Percentiles rank a stretch among this genome's conserved stretches.
Evolutionary conservation across 2,888 invertebrate genomes (phyloP).

Genomic region (Tuberolachnus salignus): DNA sequence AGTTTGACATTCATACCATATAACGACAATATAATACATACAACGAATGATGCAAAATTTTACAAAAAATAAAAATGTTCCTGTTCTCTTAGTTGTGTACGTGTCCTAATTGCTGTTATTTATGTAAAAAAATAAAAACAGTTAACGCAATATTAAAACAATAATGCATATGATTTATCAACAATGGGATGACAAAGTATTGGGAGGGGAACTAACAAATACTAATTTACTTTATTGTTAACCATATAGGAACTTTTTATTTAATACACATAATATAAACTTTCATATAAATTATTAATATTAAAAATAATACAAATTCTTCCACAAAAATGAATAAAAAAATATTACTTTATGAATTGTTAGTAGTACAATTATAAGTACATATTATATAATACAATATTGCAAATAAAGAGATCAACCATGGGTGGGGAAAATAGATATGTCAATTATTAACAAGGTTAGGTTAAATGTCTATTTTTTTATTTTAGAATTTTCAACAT

Average conservation of each 20-base stretch:
- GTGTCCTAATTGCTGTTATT: too few species aligned
- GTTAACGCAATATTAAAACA: too few species aligned
- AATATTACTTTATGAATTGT: conserved; percentile 32
- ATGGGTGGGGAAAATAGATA: neutral
- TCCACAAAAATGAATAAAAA: conserved; percentile 15
- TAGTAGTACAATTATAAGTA: conserved; percentile 14
- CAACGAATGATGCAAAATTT: too few species aligned
- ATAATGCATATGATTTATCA: too few species aligned
- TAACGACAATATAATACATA: too few species aligned
- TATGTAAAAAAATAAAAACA: too few species aligned
- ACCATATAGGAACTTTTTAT: conserved; percentile 50
- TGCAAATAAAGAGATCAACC: conserved; percentile 45
- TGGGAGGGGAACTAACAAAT: too few species aligned
- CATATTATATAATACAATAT: conserved; percentile 2
- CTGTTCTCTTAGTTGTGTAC: too few species aligned
- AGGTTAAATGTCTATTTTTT: conserved; percentile 13
- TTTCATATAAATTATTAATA: conserved; percentile 8
- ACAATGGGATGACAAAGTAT: too few species aligned
- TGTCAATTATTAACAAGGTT: neutral
- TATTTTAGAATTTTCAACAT: conserved; percentile 3
- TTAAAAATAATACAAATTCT: conserved; percentile 32
- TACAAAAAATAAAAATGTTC: too few species aligned
- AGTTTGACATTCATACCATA: too few species aligned
- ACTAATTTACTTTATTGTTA: conserved; percentile 11
- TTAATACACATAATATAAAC: conserved; percentile 10